phyloP scores from a whole-genome alignment of 2,797 vertebrate species.

The Peromyscus eremicus region DNA sequence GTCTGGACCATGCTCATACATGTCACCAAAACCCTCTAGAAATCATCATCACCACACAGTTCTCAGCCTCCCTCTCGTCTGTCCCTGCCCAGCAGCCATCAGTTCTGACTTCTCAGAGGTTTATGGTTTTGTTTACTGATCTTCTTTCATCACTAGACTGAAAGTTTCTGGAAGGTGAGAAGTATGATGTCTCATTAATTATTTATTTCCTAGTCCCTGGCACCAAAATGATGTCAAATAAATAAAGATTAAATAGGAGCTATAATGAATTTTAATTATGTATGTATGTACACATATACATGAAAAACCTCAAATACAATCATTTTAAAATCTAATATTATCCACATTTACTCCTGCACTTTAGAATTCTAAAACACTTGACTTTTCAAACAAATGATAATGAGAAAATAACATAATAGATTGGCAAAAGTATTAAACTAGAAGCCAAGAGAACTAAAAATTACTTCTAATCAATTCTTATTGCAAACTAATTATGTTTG shows the following conservation, averaged over 20 bases:
- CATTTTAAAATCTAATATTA: not conserved
- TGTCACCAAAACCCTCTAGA: not conserved
- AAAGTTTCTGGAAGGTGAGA: not conserved
- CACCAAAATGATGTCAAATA: not conserved
- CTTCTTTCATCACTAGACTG: not conserved
- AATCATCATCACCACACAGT: not conserved
- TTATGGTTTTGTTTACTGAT: not conserved
- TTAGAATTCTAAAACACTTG: conserved; percentile 20
- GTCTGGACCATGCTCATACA: not conserved
- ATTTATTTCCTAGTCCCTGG: not conserved
- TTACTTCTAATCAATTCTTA: conserved; percentile 2
- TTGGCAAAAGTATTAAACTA: not conserved
- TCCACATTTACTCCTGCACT: not conserved
- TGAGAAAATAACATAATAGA: not conserved
- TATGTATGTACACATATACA: not conserved
- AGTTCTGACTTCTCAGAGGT: not conserved
- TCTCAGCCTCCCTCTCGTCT: not conserved
- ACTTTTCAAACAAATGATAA: not conserved
- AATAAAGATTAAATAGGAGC: not conserved
- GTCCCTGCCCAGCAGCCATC: not conserved
- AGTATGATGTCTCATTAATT: not conserved
- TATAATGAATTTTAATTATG: not conserved
- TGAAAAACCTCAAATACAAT: not conserved
- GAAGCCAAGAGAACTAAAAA: conserved; percentile 1
- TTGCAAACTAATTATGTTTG: not conserved